Evolutionary conservation across 2,797 vertebrate species (phyloP), one percentile per base, ranked within the genome.

Genomic region (Phataginus tricuspis): DNA sequence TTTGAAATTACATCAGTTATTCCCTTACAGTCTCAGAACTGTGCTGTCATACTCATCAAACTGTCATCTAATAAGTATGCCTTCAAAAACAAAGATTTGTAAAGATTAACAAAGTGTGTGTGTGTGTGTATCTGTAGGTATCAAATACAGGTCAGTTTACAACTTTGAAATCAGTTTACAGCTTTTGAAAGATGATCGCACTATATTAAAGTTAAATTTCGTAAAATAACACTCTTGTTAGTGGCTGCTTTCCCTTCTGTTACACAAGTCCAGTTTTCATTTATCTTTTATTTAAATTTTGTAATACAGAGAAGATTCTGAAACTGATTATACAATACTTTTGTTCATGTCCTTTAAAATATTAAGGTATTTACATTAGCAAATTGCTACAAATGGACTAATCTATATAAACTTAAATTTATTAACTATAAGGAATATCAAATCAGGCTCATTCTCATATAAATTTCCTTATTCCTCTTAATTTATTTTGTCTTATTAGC

Each of bases 211-310:
- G 10, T 84, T 92, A 45, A 45, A 45, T 45, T 45, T 45, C 45
- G 11, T 45, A 45, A 45, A 45, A 45, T 45, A 45, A 45, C 45
- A 45, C 45, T 11, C 7, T 42, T 8, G 7, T 88, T 21, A 31
- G 14, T 71, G 49, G 5, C 27, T 82, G 11, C 31, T 82, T 77
- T 66, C 89, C 23, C 16, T 53, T 77, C 27, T 66, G 12, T 42
- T 86, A 9, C n/a, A 45, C 18, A 75, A 79, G 75, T 79, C 25
- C 15, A 79, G 18, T 92, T 74, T 74, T 84, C 5, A 59, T 88
- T 85, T 80, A 53, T 86, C 7, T 77, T 68, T 92, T 85, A 66
- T 64, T 80, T 89, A 85, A 91, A 87, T 88, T 63, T 91, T 2
- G 12, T 90, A 51, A 77, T 51, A 37, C 10, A 19, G 13, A 89